A percentile compares a stretch with the other conserved stretches of the same genome.
These are phyloP conservation scores for Lamprologus callipterus DNA, from an alignment of 2,113 vertebrate species.

Conservation along the genomic window DNA sequence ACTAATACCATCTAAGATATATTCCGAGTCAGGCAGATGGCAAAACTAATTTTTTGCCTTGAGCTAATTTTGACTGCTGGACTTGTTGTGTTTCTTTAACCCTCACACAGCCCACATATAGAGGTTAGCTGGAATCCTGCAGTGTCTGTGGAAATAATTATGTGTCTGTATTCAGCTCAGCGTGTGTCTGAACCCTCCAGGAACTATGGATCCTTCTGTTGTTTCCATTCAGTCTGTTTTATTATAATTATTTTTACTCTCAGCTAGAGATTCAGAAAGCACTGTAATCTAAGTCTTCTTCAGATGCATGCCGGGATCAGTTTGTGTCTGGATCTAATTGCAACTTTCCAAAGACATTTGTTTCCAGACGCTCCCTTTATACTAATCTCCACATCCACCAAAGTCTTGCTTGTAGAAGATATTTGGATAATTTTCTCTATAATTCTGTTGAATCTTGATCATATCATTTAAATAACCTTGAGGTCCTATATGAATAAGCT, in stretches of 20 bases:
- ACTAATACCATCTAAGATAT: neutral
- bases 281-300: neutral
- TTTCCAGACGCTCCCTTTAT: neutral
- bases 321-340: neutral
- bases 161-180: neutral
- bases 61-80: neutral
- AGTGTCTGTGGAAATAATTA: neutral
- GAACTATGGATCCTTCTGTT: neutral
- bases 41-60: neutral
- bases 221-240: neutral
- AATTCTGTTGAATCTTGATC: neutral
- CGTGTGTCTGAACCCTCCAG: neutral
- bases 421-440: neutral
- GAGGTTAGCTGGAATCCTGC: neutral
- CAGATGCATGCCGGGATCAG: neutral
- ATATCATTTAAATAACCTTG: neutral
- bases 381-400: neutral
- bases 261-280: neutral
- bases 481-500: neutral
- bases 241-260: neutral
- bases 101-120: neutral
- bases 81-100: neutral
- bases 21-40: neutral
- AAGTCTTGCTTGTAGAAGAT: neutral
- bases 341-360: neutral